Percentiles rank a stretch among this genome's conserved stretches.
phyloP scores from a whole-genome alignment of 1,140 invertebrate genomes.

The Oryzaephilus surinamensis region DNA sequence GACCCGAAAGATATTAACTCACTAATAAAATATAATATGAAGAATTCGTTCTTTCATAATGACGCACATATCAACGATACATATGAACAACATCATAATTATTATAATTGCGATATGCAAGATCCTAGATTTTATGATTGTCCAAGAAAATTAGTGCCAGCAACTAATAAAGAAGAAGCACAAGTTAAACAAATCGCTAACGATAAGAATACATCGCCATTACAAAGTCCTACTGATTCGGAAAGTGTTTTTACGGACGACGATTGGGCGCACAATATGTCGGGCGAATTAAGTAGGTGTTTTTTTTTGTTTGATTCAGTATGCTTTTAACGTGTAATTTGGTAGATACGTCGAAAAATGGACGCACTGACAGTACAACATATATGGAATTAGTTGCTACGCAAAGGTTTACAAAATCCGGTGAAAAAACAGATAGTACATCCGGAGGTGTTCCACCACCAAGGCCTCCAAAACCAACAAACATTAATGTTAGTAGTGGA shows the following conservation, averaged over 20 bases:
- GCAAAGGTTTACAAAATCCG: constrained; percentile 47
- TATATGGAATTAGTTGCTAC: constrained; percentile 45
- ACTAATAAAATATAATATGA: constrained; percentile 22
- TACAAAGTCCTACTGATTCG: constrained; percentile 45
- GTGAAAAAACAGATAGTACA: constrained; percentile 22
- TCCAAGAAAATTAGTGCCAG: constrained; percentile 34
- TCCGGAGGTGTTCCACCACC: constrained; percentile 46
- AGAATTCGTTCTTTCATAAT: constrained; percentile 12
- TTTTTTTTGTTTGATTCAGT: too few relatives aligned
- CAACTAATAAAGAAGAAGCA: neutral
- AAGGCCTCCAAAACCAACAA: constrained; percentile 65
- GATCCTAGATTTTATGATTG: constrained; percentile 45
- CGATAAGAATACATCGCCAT: constrained; percentile 34
- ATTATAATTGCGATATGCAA: constrained; percentile 23
- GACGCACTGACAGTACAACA: too few relatives aligned
- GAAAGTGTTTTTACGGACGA: constrained; percentile 50
- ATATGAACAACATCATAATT: constrained; percentile 25
- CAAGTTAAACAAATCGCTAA: constrained; percentile 1
- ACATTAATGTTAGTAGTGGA: too few relatives aligned
- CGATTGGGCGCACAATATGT: too few relatives aligned
- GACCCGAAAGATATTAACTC: constrained; percentile 22
- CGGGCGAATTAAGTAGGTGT: too few relatives aligned
- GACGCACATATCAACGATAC: constrained; percentile 18
- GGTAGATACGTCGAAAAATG: too few relatives aligned
- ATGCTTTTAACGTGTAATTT: too few relatives aligned